phyloP scores from a whole-genome alignment of 1,140 invertebrate species.

The Chironomus striatipennis region DNA sequence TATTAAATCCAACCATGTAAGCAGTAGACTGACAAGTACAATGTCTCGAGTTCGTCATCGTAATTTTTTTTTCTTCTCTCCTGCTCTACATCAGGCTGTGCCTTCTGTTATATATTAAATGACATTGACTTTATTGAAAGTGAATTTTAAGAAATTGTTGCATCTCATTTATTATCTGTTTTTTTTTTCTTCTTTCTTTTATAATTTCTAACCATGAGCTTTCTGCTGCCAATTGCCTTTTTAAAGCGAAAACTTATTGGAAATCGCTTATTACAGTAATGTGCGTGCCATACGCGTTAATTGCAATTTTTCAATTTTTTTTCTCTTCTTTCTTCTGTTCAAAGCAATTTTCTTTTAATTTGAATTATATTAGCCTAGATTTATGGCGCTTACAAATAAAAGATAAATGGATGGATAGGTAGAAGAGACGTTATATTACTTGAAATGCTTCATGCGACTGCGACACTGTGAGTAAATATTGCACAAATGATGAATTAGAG shows the following conservation, averaged over 20 bases:
- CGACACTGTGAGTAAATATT: not conserved
- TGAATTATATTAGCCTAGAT: slow-evolving; percentile 7
- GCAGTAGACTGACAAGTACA: not conserved
- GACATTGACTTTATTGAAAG: slow-evolving; percentile 13
- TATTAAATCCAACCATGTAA: not conserved
- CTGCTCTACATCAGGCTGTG: not conserved
- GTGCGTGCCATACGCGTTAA: slow-evolving; percentile 5
- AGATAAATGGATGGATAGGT: no score
- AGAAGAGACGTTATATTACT: not conserved
- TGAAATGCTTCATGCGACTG: not conserved
- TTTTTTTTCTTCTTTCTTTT: not conserved
- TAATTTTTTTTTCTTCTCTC: not conserved
- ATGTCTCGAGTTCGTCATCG: slow-evolving; percentile 3
- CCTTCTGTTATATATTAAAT: slow-evolving; percentile 1
- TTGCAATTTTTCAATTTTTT: not conserved
- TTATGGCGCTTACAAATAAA: not conserved
- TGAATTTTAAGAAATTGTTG: not conserved
- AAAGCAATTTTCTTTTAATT: not conserved
- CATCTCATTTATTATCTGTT: not conserved
- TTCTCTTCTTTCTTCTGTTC: no score
- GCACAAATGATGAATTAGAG: not conserved
- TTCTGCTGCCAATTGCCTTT: no score
- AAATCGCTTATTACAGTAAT: not conserved
- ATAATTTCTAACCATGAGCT: no score
- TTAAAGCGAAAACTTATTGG: not conserved